Percentiles rank a stretch among this genome's conserved stretches.
Conservation (phyloP, 2,888 invertebrate genomes). For the Loripinus fragilis region DNA sequence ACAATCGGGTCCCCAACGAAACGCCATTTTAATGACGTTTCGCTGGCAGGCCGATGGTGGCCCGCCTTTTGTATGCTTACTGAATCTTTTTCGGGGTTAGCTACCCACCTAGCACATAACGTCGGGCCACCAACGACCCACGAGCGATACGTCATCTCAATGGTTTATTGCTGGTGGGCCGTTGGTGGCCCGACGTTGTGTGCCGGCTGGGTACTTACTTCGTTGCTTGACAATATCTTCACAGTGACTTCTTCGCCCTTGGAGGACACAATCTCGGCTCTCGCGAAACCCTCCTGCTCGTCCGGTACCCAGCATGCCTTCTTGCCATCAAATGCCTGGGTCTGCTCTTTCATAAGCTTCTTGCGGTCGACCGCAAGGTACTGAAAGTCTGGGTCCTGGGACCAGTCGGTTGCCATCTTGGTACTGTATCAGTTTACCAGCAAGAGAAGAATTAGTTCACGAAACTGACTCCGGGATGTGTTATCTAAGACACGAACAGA, state of each 20-base stretch:
- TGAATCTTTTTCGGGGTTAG: too few relatives aligned
- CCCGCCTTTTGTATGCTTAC: too few relatives aligned
- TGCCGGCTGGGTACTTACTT: background rate
- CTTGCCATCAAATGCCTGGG: conserved; percentile 86
- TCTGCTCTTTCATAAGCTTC: conserved; percentile 75
- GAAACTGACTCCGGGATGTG: background rate
- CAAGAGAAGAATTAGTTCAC: background rate
- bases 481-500: conserved; percentile 38
- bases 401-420: conserved; percentile 32
- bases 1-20: too few relatives aligned
- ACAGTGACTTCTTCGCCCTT: conserved; percentile 99
- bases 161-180: too few relatives aligned
- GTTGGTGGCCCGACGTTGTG: too few relatives aligned
- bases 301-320: conserved; percentile 99
- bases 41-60: too few relatives aligned
- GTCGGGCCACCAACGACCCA: too few relatives aligned
- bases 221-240: conserved; percentile 79
- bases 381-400: conserved; percentile 78
- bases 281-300: conserved; percentile 98
- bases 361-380: conserved; percentile 81
- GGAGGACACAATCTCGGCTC: conserved; percentile 99
- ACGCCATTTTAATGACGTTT: too few relatives aligned
- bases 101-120: too few relatives aligned
- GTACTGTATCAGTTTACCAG: conserved; percentile 3
- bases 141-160: too few relatives aligned